phyloP scores from a whole-genome alignment of 2,797 vertebrate species.

The Neosalanx taihuensis region DNA sequence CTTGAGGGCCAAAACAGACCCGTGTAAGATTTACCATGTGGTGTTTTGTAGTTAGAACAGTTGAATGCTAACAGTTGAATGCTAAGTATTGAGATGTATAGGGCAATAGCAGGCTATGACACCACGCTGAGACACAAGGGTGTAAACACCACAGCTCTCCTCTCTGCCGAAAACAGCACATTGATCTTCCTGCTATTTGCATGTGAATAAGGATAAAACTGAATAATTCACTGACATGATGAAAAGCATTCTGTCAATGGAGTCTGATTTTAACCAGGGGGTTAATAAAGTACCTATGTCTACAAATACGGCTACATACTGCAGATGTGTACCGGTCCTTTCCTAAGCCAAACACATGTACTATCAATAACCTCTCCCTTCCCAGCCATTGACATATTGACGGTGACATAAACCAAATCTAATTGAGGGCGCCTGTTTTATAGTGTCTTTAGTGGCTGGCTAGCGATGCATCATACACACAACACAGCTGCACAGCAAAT shows the following conservation, averaged over 20 bases:
- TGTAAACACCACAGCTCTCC: background rate
- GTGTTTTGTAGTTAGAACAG: background rate
- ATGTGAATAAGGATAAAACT: background rate
- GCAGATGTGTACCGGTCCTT: too few relatives aligned
- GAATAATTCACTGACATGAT: too few relatives aligned
- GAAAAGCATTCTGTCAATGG: conserved; percentile 18
- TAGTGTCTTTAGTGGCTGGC: conserved; percentile 29
- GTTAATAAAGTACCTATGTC: too few relatives aligned
- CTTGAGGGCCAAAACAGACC: background rate
- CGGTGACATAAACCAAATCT: conserved; percentile 50
- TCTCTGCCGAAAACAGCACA: background rate
- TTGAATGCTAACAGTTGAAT: background rate
- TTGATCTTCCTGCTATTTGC: too few relatives aligned
- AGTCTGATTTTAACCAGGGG: background rate
- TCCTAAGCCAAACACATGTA: conserved; percentile 12
- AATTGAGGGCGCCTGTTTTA: conserved; percentile 50
- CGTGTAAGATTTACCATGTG: background rate
- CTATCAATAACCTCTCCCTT: conserved; percentile 44
- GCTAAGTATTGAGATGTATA: background rate
- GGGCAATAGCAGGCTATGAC: too few relatives aligned
- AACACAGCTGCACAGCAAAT: conserved; percentile 40
- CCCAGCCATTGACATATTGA: conserved; percentile 46
- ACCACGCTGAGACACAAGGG: background rate
- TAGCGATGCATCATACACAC: conserved; percentile 34
- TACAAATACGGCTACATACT: too few relatives aligned